Evolutionary conservation across 2,888 invertebrate genomes (phyloP), one percentile per base, ranked within the genome.

Genomic region (Orgyia antiqua): DNA sequence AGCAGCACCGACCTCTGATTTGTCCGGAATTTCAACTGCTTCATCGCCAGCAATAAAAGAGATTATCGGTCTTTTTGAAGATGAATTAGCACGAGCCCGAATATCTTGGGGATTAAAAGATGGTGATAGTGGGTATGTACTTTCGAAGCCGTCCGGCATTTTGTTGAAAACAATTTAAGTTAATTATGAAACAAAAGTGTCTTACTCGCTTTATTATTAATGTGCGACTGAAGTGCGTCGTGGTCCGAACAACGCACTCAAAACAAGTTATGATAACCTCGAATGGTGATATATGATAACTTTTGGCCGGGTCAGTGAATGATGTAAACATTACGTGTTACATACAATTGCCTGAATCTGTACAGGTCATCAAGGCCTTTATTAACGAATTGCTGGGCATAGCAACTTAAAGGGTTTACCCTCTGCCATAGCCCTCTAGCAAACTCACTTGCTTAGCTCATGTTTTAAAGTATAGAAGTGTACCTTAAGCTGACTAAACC

Each of bases 61-160:
- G 35, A 86, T 70, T 25, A 72, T 66, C 2, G 84, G 74, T 26
- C 68, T 66, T 40, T 76, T 78, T 1, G 76, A 68, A 2, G 83
- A 76, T 0, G 89, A 88, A 60, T 89, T 89, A 3, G 89, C 87
- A 56, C 89, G 87, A 51, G 88, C 88, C 54, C 89, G 84, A 51
- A 89, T 78, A 20, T 87, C 82, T 68, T 86, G 73, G 21, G 88
- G 80, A 26, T 78, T 84, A 30, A 88, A 58, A 13, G 77, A 55
- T 13, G 87, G 86, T 29, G 78, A 67, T 36, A 88, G 65, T 12
- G 90, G 90, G 62, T 89, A 88, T 21, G 84, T 73, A 51, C 76
- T 78, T 60, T 89, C 89, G 51, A 88, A 89, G 24, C 68, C 71
- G 68, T 90, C 89, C 24, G 89, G 89, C 90, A 90, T 90, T 58